Evolutionary conservation across 2,888 invertebrate genomes (phyloP).

Genomic region (Drosophila nr. perissopoda): DNA sequence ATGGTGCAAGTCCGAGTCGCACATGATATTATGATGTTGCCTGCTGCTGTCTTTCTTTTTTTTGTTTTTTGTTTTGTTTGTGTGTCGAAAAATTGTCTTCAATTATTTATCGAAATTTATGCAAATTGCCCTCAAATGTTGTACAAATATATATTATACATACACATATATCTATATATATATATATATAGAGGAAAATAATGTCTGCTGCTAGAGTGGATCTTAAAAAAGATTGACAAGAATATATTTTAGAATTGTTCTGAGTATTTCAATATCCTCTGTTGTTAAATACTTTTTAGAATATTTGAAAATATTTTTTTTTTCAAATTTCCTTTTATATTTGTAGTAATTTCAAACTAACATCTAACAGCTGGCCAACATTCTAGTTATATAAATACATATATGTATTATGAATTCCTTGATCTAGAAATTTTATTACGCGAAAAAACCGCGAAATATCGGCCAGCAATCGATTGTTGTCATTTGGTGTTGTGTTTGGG

Average conservation of each 20-base stretch:
- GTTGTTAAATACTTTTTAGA: neutral
- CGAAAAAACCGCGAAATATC: conserved; percentile 1
- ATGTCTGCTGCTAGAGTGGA: neutral
- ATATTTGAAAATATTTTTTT: neutral
- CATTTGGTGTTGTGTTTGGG: conserved; percentile 3
- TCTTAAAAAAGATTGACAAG: neutral
- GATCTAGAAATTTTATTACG: neutral
- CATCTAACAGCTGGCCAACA: neutral
- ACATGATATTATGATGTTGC: conserved; percentile 19
- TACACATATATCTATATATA: neutral
- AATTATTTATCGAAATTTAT: conserved; percentile 64
- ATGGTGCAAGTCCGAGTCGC: conserved; percentile 8
- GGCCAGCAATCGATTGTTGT: conserved; percentile 16
- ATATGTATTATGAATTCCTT: neutral
- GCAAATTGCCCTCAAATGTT: conserved; percentile 50
- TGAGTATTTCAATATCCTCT: neutral
- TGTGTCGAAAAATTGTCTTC: conserved; percentile 38
- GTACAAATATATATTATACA: conserved; percentile 17
- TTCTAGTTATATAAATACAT: neutral
- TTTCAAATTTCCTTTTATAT: neutral
- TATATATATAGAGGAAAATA: neutral
- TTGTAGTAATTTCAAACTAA: neutral
- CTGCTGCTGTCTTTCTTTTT: neutral
- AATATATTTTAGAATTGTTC: neutral
- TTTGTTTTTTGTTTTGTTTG: neutral